Evolutionary conservation across 1,140 invertebrate species (phyloP), one percentile per base, ranked within the genome.

Genomic region (Planococcus citri): DNA sequence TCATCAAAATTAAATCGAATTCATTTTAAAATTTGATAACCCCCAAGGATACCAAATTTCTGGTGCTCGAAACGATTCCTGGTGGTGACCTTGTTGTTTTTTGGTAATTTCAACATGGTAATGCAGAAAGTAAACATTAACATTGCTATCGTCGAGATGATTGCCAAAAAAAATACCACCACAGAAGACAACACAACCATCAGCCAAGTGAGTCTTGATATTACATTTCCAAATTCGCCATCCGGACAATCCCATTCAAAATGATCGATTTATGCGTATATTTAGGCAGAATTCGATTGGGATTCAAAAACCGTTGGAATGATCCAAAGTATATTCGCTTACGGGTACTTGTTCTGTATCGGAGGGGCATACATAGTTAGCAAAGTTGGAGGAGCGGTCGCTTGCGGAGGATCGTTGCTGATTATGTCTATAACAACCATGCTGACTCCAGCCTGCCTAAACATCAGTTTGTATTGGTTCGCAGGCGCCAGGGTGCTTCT

Each of bases 311-410:
- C 81, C 0, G 82, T 83, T 71, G 83, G 84, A 1, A 73, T 82
- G 10, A 79, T 88, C 3, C 76, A 87, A 21, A 84, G 84, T 41
- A 82, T 85, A 0, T 88, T 88, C 74, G 87, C 88, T 74, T 88
- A 86, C 80, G 87, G 87, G 0, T 88, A 88, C 75, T 81, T 85
- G 3, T 64, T 80, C 14, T 86, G 80, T 73, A 86, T 86, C 73
- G 83, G 83, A 8, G 81, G 82, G 0, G 84, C 83, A 3, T 82
- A 80, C 67, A 60, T 85, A 9, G 81, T 82, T 0, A 76, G 75
- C 60, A 71, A 74, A 20, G 81, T 81, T 76, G 83, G 83, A 61
- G 84, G 83, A 9, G 80, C 81, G 71, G 72, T 73, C 33, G 71
- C 81, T 6, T 78, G 81, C 20, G 76, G 76, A 14, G 41, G 72